phyloP scores from a whole-genome alignment of 1,140 invertebrate genomes.

The Papilio polyxenes region DNA sequence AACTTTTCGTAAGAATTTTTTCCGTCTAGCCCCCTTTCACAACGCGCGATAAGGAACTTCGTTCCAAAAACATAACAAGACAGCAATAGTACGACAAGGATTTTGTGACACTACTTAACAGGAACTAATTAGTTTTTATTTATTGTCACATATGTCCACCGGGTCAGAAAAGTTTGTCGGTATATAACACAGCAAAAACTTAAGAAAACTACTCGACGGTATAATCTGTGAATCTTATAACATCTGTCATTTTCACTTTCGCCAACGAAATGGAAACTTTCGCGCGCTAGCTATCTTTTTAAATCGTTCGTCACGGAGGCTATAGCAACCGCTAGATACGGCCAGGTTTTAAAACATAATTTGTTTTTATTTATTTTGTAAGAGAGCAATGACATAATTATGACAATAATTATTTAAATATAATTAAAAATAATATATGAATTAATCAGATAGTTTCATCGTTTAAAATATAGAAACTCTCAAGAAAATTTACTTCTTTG shows the following conservation, averaged over 20 bases:
- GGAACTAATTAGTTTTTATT: too few species aligned
- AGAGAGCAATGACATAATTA: background rate
- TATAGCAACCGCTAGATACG: background rate
- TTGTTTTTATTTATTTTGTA: background rate
- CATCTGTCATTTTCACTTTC: conserved; percentile 26
- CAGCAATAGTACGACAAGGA: too few species aligned
- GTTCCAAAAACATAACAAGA: too few species aligned
- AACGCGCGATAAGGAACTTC: too few species aligned
- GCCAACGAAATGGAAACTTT: conserved; percentile 21
- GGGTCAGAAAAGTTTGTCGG: background rate
- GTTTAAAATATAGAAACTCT: too few species aligned
- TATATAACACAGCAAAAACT: background rate
- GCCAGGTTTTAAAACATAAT: background rate
- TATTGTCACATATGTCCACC: too few species aligned
- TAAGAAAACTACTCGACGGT: background rate
- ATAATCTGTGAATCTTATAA: conserved; percentile 1
- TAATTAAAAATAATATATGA: too few species aligned
- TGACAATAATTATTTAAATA: background rate
- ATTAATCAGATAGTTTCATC: too few species aligned
- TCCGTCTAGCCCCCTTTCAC: too few species aligned
- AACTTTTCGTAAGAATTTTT: too few species aligned
- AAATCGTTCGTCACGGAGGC: background rate
- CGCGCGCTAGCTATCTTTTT: conserved; percentile 13
- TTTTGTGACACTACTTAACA: too few species aligned
- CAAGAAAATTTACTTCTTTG: too few species aligned